A percentile compares a stretch with the other conserved stretches of the same genome.
Conservation (phyloP, 2,113 vertebrate genomes). For the Melanocharis versteri region DNA sequence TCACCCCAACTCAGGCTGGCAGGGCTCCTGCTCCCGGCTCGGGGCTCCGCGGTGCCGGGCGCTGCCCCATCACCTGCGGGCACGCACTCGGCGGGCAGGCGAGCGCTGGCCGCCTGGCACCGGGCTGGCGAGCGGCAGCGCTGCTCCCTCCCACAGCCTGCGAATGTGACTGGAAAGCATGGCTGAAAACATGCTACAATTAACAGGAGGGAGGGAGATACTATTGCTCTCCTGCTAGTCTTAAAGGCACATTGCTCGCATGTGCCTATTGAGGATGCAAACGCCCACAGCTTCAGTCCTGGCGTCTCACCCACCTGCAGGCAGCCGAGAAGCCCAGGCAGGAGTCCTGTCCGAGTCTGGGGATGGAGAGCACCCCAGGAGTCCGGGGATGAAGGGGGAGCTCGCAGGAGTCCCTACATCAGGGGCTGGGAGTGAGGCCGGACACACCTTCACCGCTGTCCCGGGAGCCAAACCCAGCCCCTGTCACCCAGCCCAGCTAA, state of each 20-base stretch:
- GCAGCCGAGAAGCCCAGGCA: not conserved
- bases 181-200: constrained; percentile 65
- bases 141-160: constrained; percentile 35
- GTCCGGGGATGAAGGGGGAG: not conserved
- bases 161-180: constrained; percentile 66
- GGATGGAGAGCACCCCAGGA: not conserved
- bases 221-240: constrained; percentile 60
- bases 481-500: accelerated
- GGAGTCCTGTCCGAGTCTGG: accelerated
- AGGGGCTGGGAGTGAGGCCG: not conserved
- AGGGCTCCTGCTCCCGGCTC: not conserved
- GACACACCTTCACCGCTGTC: not conserved
- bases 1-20: not conserved
- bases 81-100: not conserved
- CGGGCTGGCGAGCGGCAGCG: not conserved
- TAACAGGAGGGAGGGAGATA: constrained; percentile 67
- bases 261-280: not conserved
- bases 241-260: constrained; percentile 59
- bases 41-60: not conserved
- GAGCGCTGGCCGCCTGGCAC: not conserved
- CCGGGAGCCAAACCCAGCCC: not conserved
- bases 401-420: not conserved
- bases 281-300: not conserved
- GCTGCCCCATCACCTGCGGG: not conserved
- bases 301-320: not conserved